Conservation (phyloP, 2,797 vertebrate genomes). For the Euphonia xanthogaster region DNA sequence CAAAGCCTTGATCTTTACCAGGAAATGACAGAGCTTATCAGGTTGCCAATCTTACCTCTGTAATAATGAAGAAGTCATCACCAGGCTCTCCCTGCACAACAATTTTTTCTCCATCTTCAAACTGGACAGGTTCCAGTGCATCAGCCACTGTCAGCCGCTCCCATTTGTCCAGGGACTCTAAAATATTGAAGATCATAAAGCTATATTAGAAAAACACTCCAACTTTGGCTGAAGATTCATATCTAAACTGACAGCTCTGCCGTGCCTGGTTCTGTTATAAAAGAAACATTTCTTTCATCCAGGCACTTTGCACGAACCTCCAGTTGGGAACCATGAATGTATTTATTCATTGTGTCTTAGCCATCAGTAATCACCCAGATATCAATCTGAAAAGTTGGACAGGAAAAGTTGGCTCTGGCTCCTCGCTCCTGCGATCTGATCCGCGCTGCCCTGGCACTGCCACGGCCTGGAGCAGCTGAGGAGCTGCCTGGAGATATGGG, state of each 20-base stretch:
- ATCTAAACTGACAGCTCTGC: conserved; percentile 38
- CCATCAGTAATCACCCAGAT: conserved; percentile 26
- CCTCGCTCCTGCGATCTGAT: not conserved
- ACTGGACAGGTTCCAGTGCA: conserved; percentile 81
- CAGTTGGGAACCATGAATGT: conserved; percentile 27
- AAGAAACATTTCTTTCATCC: conserved; percentile 51
- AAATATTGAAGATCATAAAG: conserved; percentile 11
- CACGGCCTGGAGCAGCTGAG: not conserved
- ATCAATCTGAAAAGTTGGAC: conserved; percentile 33
- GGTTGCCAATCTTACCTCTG: conserved; percentile 72
- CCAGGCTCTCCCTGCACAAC: conserved; percentile 83
- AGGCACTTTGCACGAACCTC: conserved; percentile 28
- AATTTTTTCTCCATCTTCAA: conserved; percentile 84
- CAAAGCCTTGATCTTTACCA: not conserved
- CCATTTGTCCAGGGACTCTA: conserved; percentile 85
- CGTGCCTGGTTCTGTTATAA: conserved; percentile 11
- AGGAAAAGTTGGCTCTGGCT: not conserved
- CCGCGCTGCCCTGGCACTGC: not conserved
- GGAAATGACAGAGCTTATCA: not conserved
- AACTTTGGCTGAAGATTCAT: not conserved
- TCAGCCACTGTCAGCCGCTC: conserved; percentile 83
- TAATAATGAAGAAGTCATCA: conserved; percentile 85
- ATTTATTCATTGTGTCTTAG: conserved; percentile 38
- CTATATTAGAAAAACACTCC: conserved; percentile 35
- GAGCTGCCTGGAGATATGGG: not conserved